Evolutionary conservation across 2,113 vertebrate genomes (phyloP), one percentile per base, ranked within the genome.

Genomic region (Halcyon senegalensis): DNA sequence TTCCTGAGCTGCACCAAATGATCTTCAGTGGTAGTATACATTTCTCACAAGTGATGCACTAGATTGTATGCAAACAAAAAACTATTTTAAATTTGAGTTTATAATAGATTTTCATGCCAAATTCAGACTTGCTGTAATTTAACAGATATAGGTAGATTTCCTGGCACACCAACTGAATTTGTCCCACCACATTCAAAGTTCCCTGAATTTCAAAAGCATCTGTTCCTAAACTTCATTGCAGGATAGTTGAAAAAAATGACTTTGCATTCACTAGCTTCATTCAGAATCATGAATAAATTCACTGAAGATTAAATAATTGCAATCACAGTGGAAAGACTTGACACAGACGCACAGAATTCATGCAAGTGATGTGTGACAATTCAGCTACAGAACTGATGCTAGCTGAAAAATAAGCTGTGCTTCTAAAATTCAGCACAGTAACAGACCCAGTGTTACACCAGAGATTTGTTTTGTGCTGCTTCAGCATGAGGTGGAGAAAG

Each of bases 31-130:
- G 68, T 60, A 86, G 43, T n/a, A 44, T 10, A 53, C n/a, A 43
- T 62, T 90, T 84, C 64, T 94, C 43, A 72, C 60, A 88, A 72
- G 48, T 53, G 72, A 53, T 75, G 41, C 39, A 58, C 51, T 78
- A 80, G n/a, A 39, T 44, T 41, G 20, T 41, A 53, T 51, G 48
- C 74, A 86, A 89, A 95, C 73, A 96, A 81, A 81, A 94, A 91
- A n/a, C 48, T 92, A 78, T 77, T 93, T 87, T 74, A 91, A 95
- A 58, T 87, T 66, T 33, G 53, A 92, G 37, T 84, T 84, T 87
- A 39, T 82, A 84, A 81, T 60, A 77, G 55, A 75, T 84, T 86
- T 95, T 78, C 51, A 68, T 67, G 46, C 35, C 83, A 84, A 62
- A 89, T 89, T 81, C 51, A 87, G 60, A 81, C 72, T 24, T 89